Evolutionary conservation across 2,797 vertebrate genomes (phyloP).

Genomic region (Girardinus metallicus): DNA sequence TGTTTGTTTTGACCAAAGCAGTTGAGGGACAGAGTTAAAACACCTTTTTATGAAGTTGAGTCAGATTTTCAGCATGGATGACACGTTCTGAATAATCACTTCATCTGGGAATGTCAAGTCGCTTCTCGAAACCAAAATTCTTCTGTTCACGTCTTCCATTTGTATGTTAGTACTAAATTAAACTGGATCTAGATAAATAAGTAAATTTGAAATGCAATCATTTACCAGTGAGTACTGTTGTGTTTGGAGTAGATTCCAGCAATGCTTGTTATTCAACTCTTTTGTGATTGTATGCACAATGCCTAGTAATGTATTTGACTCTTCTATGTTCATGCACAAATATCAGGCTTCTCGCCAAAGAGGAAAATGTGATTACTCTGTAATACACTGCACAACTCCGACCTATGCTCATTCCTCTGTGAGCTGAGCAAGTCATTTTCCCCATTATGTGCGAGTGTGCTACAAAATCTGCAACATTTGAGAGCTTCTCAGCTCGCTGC

Average conservation of each 20-base stretch:
- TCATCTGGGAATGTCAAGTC: not conserved
- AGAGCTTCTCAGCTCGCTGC: constrained; percentile 53
- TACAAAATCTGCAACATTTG: constrained; percentile 42
- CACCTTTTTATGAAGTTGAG: constrained; percentile 19
- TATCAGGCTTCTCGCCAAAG: constrained; percentile 20
- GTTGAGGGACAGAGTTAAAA: not conserved
- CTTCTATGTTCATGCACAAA: constrained; percentile 4
- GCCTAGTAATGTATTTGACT: constrained; percentile 17
- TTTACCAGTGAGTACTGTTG: not conserved
- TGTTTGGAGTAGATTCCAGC: constrained; percentile 15
- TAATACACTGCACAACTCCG: constrained; percentile 34
- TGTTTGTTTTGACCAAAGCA: not conserved
- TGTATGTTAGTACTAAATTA: not conserved
- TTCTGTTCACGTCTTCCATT: constrained; percentile 3
- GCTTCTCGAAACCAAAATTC: not conserved
- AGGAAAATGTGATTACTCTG: constrained; percentile 48
- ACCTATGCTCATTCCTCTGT: constrained; percentile 44
- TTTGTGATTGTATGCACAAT: constrained; percentile 23
- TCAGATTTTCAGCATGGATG: constrained; percentile 9
- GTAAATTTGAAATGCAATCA: constrained; percentile 1
- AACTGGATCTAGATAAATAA: not conserved
- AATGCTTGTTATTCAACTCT: constrained; percentile 9
- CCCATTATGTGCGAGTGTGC: constrained; percentile 41
- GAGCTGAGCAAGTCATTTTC: constrained; percentile 51
- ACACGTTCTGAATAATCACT: constrained; percentile 19